Evolutionary conservation across 1,140 invertebrate genomes (phyloP), one percentile per base, ranked within the genome.

Genomic region (Zeugodacus cucurbitae): DNA sequence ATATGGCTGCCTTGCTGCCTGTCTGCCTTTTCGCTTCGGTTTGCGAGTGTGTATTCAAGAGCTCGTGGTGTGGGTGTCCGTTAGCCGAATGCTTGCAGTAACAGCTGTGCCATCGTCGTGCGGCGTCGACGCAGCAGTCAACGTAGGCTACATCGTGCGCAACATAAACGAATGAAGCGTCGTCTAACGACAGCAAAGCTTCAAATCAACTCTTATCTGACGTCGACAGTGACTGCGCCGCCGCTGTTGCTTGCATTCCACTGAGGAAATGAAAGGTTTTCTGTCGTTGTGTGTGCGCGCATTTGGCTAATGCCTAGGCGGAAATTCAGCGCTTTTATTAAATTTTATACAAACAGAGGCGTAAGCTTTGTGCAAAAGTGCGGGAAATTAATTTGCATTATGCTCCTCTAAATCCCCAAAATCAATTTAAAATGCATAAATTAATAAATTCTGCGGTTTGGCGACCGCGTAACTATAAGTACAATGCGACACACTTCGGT

Each of bases 51-150:
- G n/a, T n/a, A n/a, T n/a, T n/a, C n/a, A n/a, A n/a, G n/a, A n/a
- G 48, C 41, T 26, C 64, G 10, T 82, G 7, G 67, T 82, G 37
- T 82, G 14, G 74, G 74, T 82, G 74, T 82, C 74, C 17, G 74
- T 82, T 82, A 26, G 74, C 41, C 74, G 74, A 82, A 48, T 26
- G 74, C 26, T 82, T 48, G 74, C 74, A 82, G n/a, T 48, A 82
- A 82, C 37, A 82, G 74, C 74, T 82, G 22, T 82, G 74, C 44
- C 10, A 48, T 82, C 74, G n/a, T 82, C 22, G 70, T 41, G 6
- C 34, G 4, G 1, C 26, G 74, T 26, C 44, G 74, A 41, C 70
- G 70, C 37, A 3, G 1, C 32, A 4, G 64, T 11, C 48, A 20
- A 17, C 48, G 48, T 4, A 11, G 4, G 3, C 14, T 2, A 20